phyloP scores from a whole-genome alignment of 2,113 vertebrate species.

The Xenopus tropicalis region UCB_Xtro_10.0 CM004444.2:90205001-90205500 shows the following conservation, averaged over 20 bases:
- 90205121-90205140: slow-evolving; percentile 86
- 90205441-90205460: slow-evolving; percentile 85
- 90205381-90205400: too few relatives aligned
- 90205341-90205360: too few relatives aligned
- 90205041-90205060: slow-evolving; percentile 91
- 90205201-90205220: neutral
- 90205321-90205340: slow-evolving; percentile 72
- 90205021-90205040: slow-evolving; percentile 83
- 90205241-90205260: slow-evolving; percentile 87
- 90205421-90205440: slow-evolving; percentile 95
- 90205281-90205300: slow-evolving; percentile 78
- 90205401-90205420: slow-evolving; percentile 58
- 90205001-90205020: neutral
- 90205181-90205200: neutral
- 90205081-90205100: slow-evolving; percentile 97
- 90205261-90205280: slow-evolving; percentile 94
- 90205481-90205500: slow-evolving; percentile 87
- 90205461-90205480: slow-evolving; percentile 88
- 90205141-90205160: slow-evolving; percentile 86
- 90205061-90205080: slow-evolving; percentile 93
- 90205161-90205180: slow-evolving; percentile 70
- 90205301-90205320: slow-evolving; percentile 89
- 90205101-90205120: slow-evolving; percentile 95
- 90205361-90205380: too few relatives aligned
- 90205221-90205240: slow-evolving; percentile 15